Evolutionary conservation across 1,140 invertebrate species (phyloP), one percentile per base, ranked within the genome.

Genomic region (Atta cephalotes): DNA sequence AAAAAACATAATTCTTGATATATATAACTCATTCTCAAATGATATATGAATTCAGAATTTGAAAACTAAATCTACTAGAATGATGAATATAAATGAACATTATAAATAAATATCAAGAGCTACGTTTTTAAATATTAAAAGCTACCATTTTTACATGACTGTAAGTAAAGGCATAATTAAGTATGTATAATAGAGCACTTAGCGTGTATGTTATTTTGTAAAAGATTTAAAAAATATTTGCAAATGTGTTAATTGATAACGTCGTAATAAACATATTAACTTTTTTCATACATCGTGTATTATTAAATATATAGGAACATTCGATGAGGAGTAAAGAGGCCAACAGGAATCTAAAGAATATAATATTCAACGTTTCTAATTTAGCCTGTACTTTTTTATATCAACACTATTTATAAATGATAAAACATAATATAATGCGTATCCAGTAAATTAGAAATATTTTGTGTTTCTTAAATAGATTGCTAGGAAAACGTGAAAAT

Each of bases 321-420:
- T 7, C 12, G 25, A 63, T 7, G 2, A 49, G 35, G 25, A 31
- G 12, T 70, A 12, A 39, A 39, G 9, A 49, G 45, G 9, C 3
- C 21, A 74, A 16, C 3, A 35, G 49, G 31, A 71, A 45, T 65
- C 18, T 21, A 60, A 56, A 39, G 1, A 60, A 71, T 21, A 18
- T 39, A 10, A 7, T 71, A 71, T 66, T 21, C n/a, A 81, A 71
- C 9, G 16, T 84, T 76, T 84, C 70, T 84, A 76, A 84, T 84
- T 84, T 84, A 84, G 39, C n/a, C 53, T 74, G 58, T 84, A 31
- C 70, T 84, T 84, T 84, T 84, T 84, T 84, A 63, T 84, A 84
- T 76, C 53, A 82, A 49, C 39, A 84, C 70, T 84, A 84, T 84
- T 84, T 84, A 76, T 82, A 74, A 82, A 82, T 76, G 80, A 84